These are phyloP conservation scores for Heliconius melpomene DNA, from an alignment of 1,140 invertebrate species.

Conservation along the genomic window DNA sequence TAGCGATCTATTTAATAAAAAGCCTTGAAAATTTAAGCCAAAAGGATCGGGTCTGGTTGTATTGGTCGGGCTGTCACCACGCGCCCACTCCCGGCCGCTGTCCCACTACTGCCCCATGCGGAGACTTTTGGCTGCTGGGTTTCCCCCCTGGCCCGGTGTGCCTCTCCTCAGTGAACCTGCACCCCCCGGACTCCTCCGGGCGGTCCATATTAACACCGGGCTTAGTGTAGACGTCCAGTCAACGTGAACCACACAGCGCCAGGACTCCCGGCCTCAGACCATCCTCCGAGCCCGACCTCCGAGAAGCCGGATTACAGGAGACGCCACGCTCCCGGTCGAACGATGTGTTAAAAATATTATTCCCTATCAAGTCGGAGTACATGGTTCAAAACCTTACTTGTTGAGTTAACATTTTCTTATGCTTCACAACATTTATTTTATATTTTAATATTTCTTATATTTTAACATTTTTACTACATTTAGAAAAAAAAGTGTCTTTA, in stretches of 20 bases:
- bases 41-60: not conserved
- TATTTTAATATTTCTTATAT: not conserved
- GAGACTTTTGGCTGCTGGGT: slow-evolving; percentile 4
- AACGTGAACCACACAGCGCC: not conserved
- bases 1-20: not conserved
- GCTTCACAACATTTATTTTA: not conserved
- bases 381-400: not conserved
- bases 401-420: not conserved
- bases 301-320: not conserved
- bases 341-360: not conserved
- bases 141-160: not conserved
- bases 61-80: not conserved
- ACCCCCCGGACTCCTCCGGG: not conserved
- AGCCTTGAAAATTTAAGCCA: not conserved
- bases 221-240: not conserved
- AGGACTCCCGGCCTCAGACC: not conserved
- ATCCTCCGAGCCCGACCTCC: slow-evolving; percentile 1
- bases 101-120: not conserved
- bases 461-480: too few species aligned
- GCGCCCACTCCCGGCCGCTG: not conserved
- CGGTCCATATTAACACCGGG: not conserved
- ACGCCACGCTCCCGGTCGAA: not conserved
- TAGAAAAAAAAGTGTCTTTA: too few species aligned
- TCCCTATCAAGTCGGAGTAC: not conserved
- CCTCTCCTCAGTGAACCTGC: not conserved